phyloP scores from a whole-genome alignment of 2,113 vertebrate species.

The Carassius gibelio region DNA sequence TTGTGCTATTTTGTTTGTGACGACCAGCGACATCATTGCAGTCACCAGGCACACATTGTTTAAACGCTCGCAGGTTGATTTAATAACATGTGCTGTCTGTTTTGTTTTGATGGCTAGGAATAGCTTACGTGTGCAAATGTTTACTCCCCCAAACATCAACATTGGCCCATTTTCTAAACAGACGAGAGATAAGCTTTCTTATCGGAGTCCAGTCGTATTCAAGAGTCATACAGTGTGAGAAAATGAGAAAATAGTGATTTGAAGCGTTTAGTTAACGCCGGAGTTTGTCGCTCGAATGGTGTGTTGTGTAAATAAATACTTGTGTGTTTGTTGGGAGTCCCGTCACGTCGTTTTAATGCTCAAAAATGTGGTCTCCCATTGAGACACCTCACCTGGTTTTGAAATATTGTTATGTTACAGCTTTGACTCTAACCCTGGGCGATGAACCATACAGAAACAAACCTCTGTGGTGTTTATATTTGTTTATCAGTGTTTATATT shows the following conservation, averaged over 20 bases:
- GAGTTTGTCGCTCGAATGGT: background rate
- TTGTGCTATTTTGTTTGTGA: background rate
- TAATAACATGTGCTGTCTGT: background rate
- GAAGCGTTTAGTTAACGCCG: background rate
- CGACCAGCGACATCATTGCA: background rate
- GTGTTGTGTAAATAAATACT: background rate
- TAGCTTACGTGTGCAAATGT: conserved; percentile 27
- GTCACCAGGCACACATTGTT: too few relatives aligned
- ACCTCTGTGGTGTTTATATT: background rate
- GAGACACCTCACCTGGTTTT: background rate
- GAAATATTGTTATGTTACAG: background rate
- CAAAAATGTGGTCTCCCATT: background rate
- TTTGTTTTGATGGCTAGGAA: background rate
- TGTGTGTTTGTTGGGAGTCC: background rate
- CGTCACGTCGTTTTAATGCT: background rate
- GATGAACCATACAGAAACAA: background rate
- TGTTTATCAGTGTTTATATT: background rate
- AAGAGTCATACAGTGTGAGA: background rate
- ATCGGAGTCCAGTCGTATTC: background rate
- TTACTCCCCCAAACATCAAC: background rate
- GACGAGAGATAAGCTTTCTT: background rate
- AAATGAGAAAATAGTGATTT: background rate
- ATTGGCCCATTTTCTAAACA: background rate
- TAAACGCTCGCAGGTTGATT: background rate
- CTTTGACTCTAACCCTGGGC: background rate